Percentiles rank a stretch among this genome's conserved stretches.
Conservation (phyloP, 2,888 invertebrate species). For the Stenodera caucasica region DNA sequence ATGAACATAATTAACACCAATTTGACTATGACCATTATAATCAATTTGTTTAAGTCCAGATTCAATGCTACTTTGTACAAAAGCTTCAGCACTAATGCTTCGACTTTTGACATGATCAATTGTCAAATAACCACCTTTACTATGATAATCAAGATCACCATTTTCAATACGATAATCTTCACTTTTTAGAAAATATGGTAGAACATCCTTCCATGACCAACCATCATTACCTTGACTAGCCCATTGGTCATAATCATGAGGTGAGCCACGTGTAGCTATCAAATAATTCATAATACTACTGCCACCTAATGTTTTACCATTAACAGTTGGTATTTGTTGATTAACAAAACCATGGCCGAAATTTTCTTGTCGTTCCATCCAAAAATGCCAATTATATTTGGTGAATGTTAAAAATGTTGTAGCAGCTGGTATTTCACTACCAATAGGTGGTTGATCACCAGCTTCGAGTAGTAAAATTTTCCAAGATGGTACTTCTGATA, state of each 20-base stretch:
- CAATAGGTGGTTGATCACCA: conserved; percentile 37
- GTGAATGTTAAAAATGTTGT: too few species aligned
- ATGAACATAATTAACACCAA: conserved; percentile 67
- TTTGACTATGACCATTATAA: conserved; percentile 65
- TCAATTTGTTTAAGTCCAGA: conserved; percentile 69
- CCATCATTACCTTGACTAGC: conserved; percentile 60
- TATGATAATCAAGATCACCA: conserved; percentile 48
- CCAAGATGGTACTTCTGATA: conserved; percentile 56
- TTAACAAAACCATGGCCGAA: too few species aligned
- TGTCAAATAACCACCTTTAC: conserved; percentile 38
- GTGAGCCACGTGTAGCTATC: too few species aligned
- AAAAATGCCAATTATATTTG: too few species aligned
- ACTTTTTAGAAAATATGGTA: conserved; percentile 51
- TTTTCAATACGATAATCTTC: conserved; percentile 49
- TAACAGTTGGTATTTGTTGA: too few species aligned
- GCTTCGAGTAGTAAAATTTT: conserved; percentile 43
- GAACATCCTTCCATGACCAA: conserved; percentile 56
- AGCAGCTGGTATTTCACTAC: too few species aligned
- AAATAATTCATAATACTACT: too few species aligned
- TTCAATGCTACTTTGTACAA: conserved; percentile 65
- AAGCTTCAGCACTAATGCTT: conserved; percentile 57
- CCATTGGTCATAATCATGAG: too few species aligned
- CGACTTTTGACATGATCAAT: conserved; percentile 51
- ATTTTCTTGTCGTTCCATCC: too few species aligned
- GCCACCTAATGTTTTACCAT: too few species aligned